Evolutionary conservation across 2,797 vertebrate species (phyloP).

Genomic region (Pseudochromis fuscus): DNA sequence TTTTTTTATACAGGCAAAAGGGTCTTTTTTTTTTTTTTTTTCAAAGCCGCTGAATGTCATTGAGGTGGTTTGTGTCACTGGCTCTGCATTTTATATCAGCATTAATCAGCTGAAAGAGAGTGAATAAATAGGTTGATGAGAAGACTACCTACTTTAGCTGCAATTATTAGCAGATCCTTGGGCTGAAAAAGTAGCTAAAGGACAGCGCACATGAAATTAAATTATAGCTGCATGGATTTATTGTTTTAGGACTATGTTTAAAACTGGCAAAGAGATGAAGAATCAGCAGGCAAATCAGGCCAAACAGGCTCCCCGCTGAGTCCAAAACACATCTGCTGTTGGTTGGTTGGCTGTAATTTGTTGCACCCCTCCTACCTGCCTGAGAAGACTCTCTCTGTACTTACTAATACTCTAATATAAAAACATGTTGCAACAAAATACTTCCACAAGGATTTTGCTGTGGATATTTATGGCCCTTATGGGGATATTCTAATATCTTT

Average conservation of each 20-base stretch:
- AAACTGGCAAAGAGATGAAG: conserved; percentile 42
- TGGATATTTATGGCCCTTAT: no score
- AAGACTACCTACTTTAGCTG: conserved; percentile 23
- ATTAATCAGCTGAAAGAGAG: conserved; percentile 13
- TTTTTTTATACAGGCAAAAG: conserved; percentile 44
- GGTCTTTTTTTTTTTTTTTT: conserved; percentile 25
- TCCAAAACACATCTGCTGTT: conserved; percentile 30
- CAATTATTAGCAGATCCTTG: not conserved
- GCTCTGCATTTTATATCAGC: conserved; percentile 37
- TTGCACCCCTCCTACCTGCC: conserved; percentile 22
- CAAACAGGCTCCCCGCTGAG: conserved; percentile 43
- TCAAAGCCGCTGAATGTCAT: conserved; percentile 46
- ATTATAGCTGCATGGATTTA: conserved; percentile 51
- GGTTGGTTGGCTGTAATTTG: conserved; percentile 28
- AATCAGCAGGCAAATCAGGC: conserved; percentile 58
- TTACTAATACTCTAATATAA: not conserved
- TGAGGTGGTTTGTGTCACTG: conserved; percentile 11
- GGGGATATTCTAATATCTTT: no score
- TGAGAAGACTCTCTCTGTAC: not conserved
- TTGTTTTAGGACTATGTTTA: conserved; percentile 58
- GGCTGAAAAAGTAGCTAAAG: conserved; percentile 28
- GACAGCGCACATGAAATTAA: conserved; percentile 34
- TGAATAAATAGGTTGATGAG: conserved; percentile 1
- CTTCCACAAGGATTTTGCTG: no score
- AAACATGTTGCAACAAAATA: not conserved